Conservation (phyloP, 2,888 invertebrate genomes). For the Onthophagus sagittarius region DNA sequence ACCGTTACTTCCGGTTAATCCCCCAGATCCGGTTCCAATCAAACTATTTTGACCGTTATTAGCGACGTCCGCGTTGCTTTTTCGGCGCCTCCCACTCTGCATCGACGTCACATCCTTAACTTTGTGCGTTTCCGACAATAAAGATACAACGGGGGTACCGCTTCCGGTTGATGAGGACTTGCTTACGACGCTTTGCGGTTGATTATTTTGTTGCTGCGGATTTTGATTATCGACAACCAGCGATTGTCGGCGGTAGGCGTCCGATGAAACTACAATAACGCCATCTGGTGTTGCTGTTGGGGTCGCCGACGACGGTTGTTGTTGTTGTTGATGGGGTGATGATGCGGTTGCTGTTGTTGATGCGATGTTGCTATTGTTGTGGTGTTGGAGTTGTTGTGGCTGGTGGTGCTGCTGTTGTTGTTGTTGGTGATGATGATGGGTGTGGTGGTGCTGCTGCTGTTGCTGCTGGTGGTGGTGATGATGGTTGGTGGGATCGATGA, state of each 20-base stretch:
- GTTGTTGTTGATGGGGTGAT: neutral
- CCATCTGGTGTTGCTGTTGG: slow-evolving; percentile 11
- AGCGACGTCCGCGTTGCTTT: slow-evolving; percentile 21
- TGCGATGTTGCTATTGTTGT: slow-evolving; percentile 13
- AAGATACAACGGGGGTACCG: slow-evolving; percentile 45
- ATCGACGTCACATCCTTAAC: slow-evolving; percentile 46
- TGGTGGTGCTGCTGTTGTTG: slow-evolving; percentile 8
- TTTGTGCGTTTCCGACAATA: slow-evolving; percentile 44
- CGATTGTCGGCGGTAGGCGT: neutral
- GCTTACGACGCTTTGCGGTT: slow-evolving; percentile 8
- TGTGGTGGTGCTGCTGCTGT: no score
- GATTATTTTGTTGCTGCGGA: neutral
- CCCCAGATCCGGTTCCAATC: neutral
- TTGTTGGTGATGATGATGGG: neutral
- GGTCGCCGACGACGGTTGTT: slow-evolving; percentile 12
- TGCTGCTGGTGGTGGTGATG: no score
- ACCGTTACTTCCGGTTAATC: slow-evolving; percentile 15
- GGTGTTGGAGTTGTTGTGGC: slow-evolving; percentile 14
- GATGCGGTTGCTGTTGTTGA: slow-evolving; percentile 20
- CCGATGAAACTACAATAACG: neutral
- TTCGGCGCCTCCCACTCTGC: slow-evolving; percentile 44
- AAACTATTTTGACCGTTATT: slow-evolving; percentile 11
- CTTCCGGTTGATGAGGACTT: slow-evolving; percentile 37
- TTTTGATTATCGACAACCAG: neutral
- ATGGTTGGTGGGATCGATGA: neutral